Evolutionary conservation across 2,113 vertebrate genomes (phyloP), one percentile per base, ranked within the genome.

Genomic region (Amia ocellicauda): DNA sequence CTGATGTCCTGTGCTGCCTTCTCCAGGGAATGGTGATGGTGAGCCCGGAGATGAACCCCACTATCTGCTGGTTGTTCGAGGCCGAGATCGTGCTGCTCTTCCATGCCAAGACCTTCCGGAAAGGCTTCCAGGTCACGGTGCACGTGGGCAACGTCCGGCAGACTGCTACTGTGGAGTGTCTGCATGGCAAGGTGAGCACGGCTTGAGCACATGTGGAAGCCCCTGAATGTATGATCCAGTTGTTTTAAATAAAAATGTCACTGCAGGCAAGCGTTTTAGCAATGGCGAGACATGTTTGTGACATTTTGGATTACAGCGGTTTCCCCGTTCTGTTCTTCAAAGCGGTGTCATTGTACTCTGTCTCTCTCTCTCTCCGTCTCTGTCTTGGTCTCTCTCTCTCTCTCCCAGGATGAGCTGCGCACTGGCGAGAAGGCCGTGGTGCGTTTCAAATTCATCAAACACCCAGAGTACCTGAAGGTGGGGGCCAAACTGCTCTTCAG

Each of bases 11-110:
- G n/a, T n/a, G n/a, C n/a, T n/a, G n/a, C n/a, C n/a, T n/a, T n/a
- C n/a, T n/a, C n/a, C 80, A 98, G 96, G 95, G 96, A 40, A 98
- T 98, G 96, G 96, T 98, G 78, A 97, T 98, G 94, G 94, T 98
- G 76, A 97, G 96, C 77, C 96, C 93, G 1, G 94, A 98, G 85
- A 98, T 98, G 95, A 89, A 97, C 62, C 97, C 97, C 36, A 98
- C 93, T 24, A 94, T 99, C 77, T 97, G 97, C 84, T 98, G 93
- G 78, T 88, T 90, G 76, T 99, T 99, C 66, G 96, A 99, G 80
- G 95, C 97, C 0, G 97, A 98, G 80, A 97, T 99, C 0, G 93
- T 99, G 54, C 85, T 99, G 42, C 82, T 99, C 36, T 99, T 99
- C 78, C 96, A 98, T 3, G 92, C 96, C 29, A 98, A 94, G 3